phyloP scores from a whole-genome alignment of 2,797 vertebrate species.

The Prionace glauca region DNA sequence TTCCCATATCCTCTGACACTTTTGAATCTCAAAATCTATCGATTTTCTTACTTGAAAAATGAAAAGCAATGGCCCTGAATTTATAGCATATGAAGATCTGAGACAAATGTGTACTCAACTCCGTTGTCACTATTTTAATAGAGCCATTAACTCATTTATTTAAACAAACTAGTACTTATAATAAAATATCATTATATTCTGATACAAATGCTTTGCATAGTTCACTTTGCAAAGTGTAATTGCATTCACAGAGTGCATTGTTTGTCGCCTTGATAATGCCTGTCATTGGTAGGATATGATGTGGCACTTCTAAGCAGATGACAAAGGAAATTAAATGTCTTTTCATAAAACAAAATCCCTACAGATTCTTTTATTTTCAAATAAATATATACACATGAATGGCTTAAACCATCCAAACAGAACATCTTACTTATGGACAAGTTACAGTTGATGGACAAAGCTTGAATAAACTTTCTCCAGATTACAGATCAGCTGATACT shows the following conservation, averaged over 20 bases:
- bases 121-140: background rate
- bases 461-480: background rate
- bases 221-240: background rate
- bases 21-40: too few species aligned
- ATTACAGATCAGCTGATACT: background rate
- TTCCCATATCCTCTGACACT: too few species aligned
- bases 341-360: background rate
- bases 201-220: background rate
- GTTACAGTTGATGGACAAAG: background rate
- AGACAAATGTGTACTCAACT: background rate
- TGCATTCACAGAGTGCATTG: background rate
- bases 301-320: background rate
- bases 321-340: background rate
- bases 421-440: background rate
- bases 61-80: background rate
- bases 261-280: background rate
- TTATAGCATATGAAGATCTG: background rate
- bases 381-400: background rate
- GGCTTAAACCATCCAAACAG: background rate
- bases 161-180: background rate
- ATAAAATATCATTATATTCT: constrained; percentile 16
- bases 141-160: background rate
- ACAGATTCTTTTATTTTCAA: background rate
- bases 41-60: background rate
- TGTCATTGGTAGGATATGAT: background rate